These are phyloP conservation scores for Lethenteron reissneri DNA, from an alignment of 2,113 vertebrate species.

Conservation along the genomic window DNA sequence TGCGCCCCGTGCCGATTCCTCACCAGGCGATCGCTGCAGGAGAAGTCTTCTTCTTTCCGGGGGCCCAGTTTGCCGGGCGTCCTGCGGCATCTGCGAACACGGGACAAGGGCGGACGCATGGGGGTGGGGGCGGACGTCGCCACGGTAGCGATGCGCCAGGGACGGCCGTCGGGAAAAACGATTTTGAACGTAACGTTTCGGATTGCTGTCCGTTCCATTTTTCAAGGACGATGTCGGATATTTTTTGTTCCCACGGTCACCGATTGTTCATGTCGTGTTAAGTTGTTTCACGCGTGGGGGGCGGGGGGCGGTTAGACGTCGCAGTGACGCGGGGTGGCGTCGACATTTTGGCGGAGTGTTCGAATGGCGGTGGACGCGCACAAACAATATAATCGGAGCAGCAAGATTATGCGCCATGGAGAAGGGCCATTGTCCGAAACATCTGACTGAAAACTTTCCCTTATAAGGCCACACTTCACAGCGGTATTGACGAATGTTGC, in stretches of 20 bases:
- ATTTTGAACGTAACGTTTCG: not conserved
- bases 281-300: too few relatives aligned
- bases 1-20: slow-evolving; percentile 8
- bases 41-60: slow-evolving; percentile 66
- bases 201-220: not conserved
- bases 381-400: too few relatives aligned
- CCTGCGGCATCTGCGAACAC: slow-evolving; percentile 46
- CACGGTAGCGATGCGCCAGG: not conserved
- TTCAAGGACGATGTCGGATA: not conserved
- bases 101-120: not conserved
- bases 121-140: not conserved
- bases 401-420: too few relatives aligned
- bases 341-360: too few relatives aligned
- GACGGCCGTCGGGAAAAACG: not conserved
- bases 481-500: too few relatives aligned
- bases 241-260: not conserved
- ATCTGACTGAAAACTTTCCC: too few relatives aligned
- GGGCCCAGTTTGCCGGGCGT: slow-evolving; percentile 51
- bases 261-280: too few relatives aligned
- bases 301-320: too few relatives aligned
- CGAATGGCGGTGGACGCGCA: too few relatives aligned
- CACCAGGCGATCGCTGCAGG: slow-evolving; percentile 56
- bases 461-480: too few relatives aligned
- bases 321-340: too few relatives aligned
- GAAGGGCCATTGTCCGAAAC: too few relatives aligned